Conservation (phyloP, 2,888 invertebrate species). For the Drosophila mercatorum region DNA sequence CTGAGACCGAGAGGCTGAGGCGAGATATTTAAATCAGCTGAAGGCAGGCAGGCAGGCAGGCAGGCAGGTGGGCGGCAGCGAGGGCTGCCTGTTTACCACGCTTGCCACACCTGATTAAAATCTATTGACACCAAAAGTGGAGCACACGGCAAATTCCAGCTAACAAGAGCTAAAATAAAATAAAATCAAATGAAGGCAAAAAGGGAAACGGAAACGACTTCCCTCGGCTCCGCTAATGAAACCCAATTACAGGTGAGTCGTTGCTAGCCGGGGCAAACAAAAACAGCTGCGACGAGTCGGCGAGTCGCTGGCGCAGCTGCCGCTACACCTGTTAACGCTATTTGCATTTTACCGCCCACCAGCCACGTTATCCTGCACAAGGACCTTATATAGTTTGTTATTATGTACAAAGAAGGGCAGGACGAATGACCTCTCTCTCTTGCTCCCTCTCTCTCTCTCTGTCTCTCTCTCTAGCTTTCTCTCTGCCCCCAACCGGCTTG, state of each 20-base stretch:
- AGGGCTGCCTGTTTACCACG: conserved; percentile 59
- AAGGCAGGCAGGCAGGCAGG: conserved; percentile 19
- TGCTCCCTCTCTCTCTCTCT: neutral
- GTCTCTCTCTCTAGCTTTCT: neutral
- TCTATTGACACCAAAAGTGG: conserved; percentile 75
- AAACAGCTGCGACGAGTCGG: conserved; percentile 68
- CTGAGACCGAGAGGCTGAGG: conserved; percentile 10
- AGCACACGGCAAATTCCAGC: conserved; percentile 44
- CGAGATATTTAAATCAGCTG: conserved; percentile 60
- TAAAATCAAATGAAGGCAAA: conserved; percentile 18
- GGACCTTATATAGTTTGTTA: conserved; percentile 54
- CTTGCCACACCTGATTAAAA: conserved; percentile 80
- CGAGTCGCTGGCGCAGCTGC: conserved; percentile 51
- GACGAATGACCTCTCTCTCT: neutral
- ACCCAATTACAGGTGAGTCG: conserved; percentile 66
- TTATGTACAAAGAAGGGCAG: conserved; percentile 31
- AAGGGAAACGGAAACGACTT: conserved; percentile 45
- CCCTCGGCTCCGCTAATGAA: conserved; percentile 56
- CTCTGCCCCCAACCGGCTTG: neutral
- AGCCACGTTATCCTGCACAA: neutral
- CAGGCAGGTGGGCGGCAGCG: neutral
- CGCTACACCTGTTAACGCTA: conserved; percentile 69
- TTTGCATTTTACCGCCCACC: conserved; percentile 67
- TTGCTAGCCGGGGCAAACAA: conserved; percentile 55
- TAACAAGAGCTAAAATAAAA: conserved; percentile 23